Conservation (phyloP, 2,888 invertebrate genomes). For the Willowsia nigromaculata region DNA sequence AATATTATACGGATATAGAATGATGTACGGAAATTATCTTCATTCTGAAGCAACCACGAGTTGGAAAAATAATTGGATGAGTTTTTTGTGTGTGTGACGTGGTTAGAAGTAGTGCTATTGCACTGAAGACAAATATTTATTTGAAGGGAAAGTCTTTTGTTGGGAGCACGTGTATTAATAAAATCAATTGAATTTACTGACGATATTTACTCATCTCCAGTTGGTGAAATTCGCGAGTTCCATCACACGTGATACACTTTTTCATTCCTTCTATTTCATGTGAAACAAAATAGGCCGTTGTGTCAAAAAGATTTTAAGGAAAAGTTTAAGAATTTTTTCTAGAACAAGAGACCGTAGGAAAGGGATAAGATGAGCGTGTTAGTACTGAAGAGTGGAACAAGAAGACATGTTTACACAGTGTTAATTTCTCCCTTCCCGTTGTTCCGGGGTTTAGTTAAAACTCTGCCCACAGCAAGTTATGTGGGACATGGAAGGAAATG, state of each 20-base stretch:
- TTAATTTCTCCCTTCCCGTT: slow-evolving; percentile 41
- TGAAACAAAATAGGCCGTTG: neutral
- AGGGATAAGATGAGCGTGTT: neutral
- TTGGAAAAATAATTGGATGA: neutral
- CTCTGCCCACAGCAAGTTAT: neutral
- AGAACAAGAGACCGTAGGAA: neutral
- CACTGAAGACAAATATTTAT: neutral
- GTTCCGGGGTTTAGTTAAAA: neutral
- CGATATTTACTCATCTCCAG: too few relatives aligned
- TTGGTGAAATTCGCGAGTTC: neutral
- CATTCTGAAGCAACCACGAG: neutral
- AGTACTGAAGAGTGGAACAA: neutral
- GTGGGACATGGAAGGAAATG: slow-evolving; percentile 64
- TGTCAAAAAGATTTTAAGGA: neutral
- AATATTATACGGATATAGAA: neutral
- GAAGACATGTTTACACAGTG: slow-evolving; percentile 31
- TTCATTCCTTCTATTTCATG: neutral
- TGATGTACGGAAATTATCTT: neutral
- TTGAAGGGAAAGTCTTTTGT: neutral
- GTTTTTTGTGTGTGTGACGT: neutral
- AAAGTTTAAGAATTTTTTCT: neutral
- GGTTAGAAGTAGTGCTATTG: neutral
- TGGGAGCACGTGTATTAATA: neutral
- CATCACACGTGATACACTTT: neutral
- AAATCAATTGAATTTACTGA: too few relatives aligned